A percentile compares a stretch with the other conserved stretches of the same genome.
Conservation (phyloP, 2,797 vertebrate genomes). For the Cossypha polioptera region DNA sequence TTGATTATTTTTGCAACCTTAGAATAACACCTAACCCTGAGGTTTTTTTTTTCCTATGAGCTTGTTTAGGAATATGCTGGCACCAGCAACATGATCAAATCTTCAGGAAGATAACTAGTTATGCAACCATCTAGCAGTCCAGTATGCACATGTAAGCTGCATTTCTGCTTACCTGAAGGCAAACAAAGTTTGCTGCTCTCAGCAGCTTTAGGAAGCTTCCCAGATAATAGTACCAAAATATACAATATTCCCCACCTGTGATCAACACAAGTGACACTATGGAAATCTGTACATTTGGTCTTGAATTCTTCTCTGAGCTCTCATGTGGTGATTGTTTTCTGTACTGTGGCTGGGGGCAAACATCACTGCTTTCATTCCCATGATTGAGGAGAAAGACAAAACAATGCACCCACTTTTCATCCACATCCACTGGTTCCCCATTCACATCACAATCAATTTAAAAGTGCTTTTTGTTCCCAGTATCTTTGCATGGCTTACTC, state of each 20-base stretch:
- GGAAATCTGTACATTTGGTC: neutral
- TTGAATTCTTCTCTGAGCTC: neutral
- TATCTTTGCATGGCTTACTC: neutral
- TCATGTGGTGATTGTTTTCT: neutral
- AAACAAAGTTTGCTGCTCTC: neutral
- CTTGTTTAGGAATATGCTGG: neutral
- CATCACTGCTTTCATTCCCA: neutral
- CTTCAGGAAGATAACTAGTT: neutral
- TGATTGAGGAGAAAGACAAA: neutral
- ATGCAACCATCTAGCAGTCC: neutral
- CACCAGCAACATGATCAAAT: neutral
- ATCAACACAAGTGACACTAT: neutral
- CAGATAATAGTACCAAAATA: neutral
- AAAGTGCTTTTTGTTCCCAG: neutral
- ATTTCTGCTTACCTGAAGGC: neutral
- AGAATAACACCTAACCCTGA: neutral
- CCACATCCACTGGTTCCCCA: neutral
- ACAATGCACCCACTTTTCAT: neutral
- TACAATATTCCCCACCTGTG: neutral
- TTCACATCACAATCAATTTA: neutral
- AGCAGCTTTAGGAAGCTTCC: neutral
- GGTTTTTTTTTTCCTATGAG: neutral
- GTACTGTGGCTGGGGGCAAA: neutral
- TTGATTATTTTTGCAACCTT: neutral
- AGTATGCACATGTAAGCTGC: neutral